Evolutionary conservation across 2,113 vertebrate genomes (phyloP).

Genomic region (Ochotona princeps): DNA sequence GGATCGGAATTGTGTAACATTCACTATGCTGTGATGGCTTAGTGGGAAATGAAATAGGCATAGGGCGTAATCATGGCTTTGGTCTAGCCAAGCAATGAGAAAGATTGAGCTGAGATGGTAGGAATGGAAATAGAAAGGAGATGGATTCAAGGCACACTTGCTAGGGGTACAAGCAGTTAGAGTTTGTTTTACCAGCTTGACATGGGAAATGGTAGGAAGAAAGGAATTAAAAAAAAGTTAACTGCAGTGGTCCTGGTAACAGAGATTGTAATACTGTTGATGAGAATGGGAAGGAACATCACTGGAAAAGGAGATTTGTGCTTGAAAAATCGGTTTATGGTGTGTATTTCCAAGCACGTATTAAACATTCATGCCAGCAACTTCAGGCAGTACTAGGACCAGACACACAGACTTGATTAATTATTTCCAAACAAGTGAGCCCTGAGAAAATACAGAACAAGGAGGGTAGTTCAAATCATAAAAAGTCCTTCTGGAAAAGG

Average conservation of each 20-base stretch:
- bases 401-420: neutral
- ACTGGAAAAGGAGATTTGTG: neutral
- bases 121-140: neutral
- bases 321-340: constrained; percentile 7
- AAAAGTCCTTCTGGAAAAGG: neutral
- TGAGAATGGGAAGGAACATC: neutral
- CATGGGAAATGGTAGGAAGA: neutral
- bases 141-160: neutral
- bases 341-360: neutral
- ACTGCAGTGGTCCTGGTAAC: neutral
- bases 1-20: neutral
- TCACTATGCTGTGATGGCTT: neutral
- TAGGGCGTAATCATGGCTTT: neutral
- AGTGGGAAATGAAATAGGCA: neutral
- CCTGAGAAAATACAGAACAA: neutral
- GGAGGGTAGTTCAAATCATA: neutral
- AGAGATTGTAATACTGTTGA: accelerated
- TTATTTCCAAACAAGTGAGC: neutral
- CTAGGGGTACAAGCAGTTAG: neutral
- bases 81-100: neutral
- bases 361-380: neutral
- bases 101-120: neutral
- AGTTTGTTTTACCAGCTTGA: neutral
- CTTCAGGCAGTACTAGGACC: neutral
- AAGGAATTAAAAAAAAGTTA: neutral